Evolutionary conservation across 30 jellyfish, hydroid and myxozoan genomes (phyloP).

Genomic region (Cassiopea xamachana): DNA sequence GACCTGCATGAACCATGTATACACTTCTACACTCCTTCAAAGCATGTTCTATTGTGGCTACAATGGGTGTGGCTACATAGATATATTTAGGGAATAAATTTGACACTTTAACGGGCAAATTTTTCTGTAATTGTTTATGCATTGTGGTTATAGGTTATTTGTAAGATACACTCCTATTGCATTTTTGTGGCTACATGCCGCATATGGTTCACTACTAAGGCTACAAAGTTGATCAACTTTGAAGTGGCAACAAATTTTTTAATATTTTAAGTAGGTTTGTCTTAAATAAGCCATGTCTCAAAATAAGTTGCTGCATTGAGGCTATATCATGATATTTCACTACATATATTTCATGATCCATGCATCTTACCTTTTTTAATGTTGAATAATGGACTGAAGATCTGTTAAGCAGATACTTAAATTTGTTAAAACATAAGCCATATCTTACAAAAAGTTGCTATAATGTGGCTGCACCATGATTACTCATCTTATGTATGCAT

Average conservation of each 20-base stretch:
- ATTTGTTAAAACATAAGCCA: not conserved
- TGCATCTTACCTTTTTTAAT: too few relatives aligned
- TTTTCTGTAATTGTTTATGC: not conserved
- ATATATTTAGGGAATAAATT: not conserved
- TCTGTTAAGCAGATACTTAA: not conserved
- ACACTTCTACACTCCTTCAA: not conserved
- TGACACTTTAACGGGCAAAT: not conserved
- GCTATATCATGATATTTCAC: too few relatives aligned
- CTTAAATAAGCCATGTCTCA: too few relatives aligned
- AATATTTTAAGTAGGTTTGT: too few relatives aligned
- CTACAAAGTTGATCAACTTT: not conserved
- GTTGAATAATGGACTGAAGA: not conserved
- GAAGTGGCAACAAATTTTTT: not conserved
- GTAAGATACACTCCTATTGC: not conserved
- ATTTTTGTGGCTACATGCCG: not conserved
- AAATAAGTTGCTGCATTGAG: too few relatives aligned
- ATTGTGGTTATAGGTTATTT: not conserved
- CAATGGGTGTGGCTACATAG: not conserved
- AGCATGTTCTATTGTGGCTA: not conserved
- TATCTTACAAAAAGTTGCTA: not conserved
- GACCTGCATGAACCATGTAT: too few relatives aligned
- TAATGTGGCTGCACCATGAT: not conserved
- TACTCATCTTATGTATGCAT: not conserved
- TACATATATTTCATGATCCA: too few relatives aligned
- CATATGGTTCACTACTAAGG: not conserved